A percentile compares a stretch with the other conserved stretches of the same genome.
These are phyloP conservation scores for Pagetopsis macropterus DNA, from an alignment of 2,797 vertebrate genomes.

Conservation along the genomic window DNA sequence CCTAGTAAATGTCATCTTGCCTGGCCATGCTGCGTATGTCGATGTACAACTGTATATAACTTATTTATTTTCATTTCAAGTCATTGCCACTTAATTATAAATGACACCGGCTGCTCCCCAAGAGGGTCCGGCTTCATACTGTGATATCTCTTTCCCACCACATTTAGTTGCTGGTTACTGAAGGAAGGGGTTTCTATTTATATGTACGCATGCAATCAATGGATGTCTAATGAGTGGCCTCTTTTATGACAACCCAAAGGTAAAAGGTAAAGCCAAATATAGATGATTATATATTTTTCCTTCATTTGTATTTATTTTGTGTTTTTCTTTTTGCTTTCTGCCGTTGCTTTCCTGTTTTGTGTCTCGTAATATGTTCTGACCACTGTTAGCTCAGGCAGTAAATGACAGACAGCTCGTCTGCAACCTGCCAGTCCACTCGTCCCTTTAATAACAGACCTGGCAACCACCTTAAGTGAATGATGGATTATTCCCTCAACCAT, in stretches of 20 bases:
- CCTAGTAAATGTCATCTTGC: constrained; percentile 74
- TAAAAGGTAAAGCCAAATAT: background rate
- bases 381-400: constrained; percentile 21
- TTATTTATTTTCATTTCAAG: constrained; percentile 77
- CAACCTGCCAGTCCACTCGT: constrained; percentile 25
- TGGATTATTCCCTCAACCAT: constrained; percentile 69
- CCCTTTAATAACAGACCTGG: constrained; percentile 63
- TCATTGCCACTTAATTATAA: constrained; percentile 77
- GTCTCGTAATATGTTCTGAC: background rate
- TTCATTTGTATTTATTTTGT: background rate
- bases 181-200: background rate
- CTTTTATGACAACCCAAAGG: background rate
- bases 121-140: constrained; percentile 64
- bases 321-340: background rate
- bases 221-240: constrained; percentile 7
- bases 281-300: background rate
- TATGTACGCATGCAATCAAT: background rate
- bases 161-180: constrained; percentile 2
- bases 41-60: constrained; percentile 69
- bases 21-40: constrained; percentile 45
- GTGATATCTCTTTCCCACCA: constrained; percentile 47
- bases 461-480: constrained; percentile 70
- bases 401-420: constrained; percentile 43
- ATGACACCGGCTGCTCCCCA: constrained; percentile 66
- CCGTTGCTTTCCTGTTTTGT: background rate